Evolutionary conservation across 2,113 vertebrate genomes (phyloP), one percentile per base, ranked within the genome.

Genomic region (Nansenia antarctica): DNA sequence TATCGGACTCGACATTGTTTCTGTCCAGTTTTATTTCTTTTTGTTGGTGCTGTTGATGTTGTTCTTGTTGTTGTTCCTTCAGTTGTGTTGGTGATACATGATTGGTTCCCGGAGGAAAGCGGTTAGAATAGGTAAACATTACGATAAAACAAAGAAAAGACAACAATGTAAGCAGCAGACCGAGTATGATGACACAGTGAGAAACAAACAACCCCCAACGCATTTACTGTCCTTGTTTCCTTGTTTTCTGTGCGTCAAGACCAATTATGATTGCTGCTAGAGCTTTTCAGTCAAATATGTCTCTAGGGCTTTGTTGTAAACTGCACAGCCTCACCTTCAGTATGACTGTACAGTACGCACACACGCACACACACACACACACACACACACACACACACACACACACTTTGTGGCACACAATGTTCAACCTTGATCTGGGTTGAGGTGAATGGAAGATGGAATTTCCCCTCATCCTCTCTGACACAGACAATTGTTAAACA

Each of bases 311-410:
- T 32, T 32, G 27, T 32, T 29, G 35, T 47, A 7, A 3, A 14
- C 3, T 18, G 45, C 45, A n/a, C n/a, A n/a, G n/a, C n/a, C n/a
- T n/a, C n/a, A n/a, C n/a, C n/a, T n/a, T n/a, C 45, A 18, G 5
- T 55, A 75, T 54, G 63, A 42, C 74, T 68, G 60, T n/a, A 76
- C 72, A 39, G 35, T 72, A 62, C 34, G 12, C n/a, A 62, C 66
- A 52, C 31, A 66, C 24, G 20, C 35, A 64, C 39, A 63, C 54
- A 34, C 20, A 42, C 45, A 69, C 58, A 54, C 31, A 39, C 22
- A 60, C 47, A 66, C 29, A 35, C 47, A 66, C 30, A 35, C 42
- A 22, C 12, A 45, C 45, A 55, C 22, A n/a, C 9, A 54, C 31
- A 34, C 18, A 22, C 55, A 8, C 27, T 49, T 65, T 52, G 35